Evolutionary conservation across 2,888 invertebrate genomes (phyloP), one percentile per base, ranked within the genome.

Genomic region (Amphipyra berbera): DNA sequence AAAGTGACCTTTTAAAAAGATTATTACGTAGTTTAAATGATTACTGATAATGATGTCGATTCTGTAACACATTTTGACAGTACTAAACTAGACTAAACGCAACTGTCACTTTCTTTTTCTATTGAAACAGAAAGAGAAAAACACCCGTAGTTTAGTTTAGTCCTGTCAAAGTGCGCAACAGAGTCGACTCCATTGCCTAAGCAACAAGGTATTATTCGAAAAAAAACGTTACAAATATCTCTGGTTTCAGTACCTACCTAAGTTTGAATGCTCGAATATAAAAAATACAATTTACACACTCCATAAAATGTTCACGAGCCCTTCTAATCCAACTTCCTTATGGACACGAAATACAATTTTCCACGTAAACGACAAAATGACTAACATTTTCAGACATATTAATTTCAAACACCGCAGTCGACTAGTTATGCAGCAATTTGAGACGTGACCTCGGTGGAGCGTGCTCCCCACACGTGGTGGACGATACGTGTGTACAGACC

Each of bases 361-460:
- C 68, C 42, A 54, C 50, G 15, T 76, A 79, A 84, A 82, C 84
- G 84, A 86, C 85, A 82, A 87, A 86, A 86, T 82, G 79, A 82
- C 81, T 78, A 83, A 83, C 85, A 84, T 85, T 87, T 87, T 86
- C 82, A 86, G 84, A 85, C 82, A 83, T 90, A 91, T 90, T 90
- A 90, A 90, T 90, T 88, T 89, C 86, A 89, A 92, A 92, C 90
- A 86, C 94, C 93, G 94, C 94, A 93, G 91, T 94, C 86, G 80
- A 87, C 89, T 91, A 88, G 87, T 88, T 91, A 94, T 95, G 94
- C 94, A 94, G 93, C 88, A 91, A 92, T 91, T 90, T 90, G 84
- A 90, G 85, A 90, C 86, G 78, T 89, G 94, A 90, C 94, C 94
- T 94, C 92, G 92, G 75, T 80, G 82, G 82, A 83, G 83, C 84